A percentile compares a stretch with the other conserved stretches of the same genome.
phyloP scores from a whole-genome alignment of 2,113 vertebrate genomes.

The Dinomys branickii region DNA sequence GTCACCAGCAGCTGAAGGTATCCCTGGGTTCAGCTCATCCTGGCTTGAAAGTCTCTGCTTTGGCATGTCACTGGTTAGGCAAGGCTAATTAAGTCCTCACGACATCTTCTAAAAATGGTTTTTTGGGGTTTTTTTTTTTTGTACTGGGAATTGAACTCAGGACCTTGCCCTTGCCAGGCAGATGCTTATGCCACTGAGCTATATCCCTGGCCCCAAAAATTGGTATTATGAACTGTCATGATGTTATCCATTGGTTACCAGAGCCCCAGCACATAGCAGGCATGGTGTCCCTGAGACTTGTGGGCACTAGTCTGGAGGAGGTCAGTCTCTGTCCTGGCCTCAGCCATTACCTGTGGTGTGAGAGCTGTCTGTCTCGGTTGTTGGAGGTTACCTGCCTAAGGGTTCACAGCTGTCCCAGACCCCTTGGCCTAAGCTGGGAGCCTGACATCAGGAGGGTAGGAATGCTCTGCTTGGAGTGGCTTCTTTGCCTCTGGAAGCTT shows the following conservation, averaged over 20 bases:
- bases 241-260: neutral
- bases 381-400: neutral
- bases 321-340: neutral
- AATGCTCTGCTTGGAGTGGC: neutral
- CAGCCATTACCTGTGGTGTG: neutral
- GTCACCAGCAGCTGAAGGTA: neutral
- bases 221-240: accelerated
- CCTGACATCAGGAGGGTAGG: neutral
- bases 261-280: accelerated
- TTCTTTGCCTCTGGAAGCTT: neutral
- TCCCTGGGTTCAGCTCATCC: neutral
- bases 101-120: neutral
- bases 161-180: too few species aligned
- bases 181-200: too few species aligned
- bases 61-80: neutral
- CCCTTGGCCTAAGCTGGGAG: neutral
- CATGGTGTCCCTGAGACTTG: neutral
- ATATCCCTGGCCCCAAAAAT: too few species aligned
- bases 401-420: neutral
- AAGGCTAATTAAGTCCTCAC: too few species aligned
- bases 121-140: too few species aligned
- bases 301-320: neutral
- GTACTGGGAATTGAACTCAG: too few species aligned
- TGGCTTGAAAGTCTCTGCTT: accelerated
- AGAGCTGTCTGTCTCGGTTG: neutral